Base-by-base conservation (phyloP, 2,797 vertebrate species). In the Bovichtus diacanthus region DNA sequence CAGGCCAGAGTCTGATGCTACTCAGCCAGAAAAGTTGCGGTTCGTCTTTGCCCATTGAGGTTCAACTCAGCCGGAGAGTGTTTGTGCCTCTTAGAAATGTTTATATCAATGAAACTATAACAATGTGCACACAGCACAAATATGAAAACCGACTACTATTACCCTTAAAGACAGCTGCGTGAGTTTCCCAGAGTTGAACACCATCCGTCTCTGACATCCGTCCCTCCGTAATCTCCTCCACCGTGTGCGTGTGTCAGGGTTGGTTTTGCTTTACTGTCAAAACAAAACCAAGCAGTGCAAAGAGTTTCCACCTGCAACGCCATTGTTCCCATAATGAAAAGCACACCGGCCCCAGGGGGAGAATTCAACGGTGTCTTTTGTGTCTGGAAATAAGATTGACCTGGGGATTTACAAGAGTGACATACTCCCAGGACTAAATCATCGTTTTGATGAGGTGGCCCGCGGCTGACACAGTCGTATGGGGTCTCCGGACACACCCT, bases 301-400 rank as follows among this genome's bases (percentile, higher is more conserved):
- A 84, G 72, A 64, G 34, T 89, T 80, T 85, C 81, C 92, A 94
- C 92, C 92, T 93, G 92, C 82, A 88, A 61, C 84, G 56, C 77
- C 77, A 74, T 90, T 79, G 80, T 87, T 84, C 84, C 74, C 61
- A 5, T 84, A 90, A 90, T 90, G 80, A 91, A 89, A 93, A 89
- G 69, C 90, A 88, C 69, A 83, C 61, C 13, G 1, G 55, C 72
- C 87, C 84, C 80, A 4, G 2, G 47, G 75, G 74, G 76, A 47
- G 70, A 64, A 43, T 66, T 69, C 60, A 16, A 2, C 3, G 0
- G 41, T 21, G 55, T 88, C 53, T 80, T 78, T 73, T n/a, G 41
- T 58, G 74, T 70, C 44, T 12, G 2, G 58, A 84, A 80, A 82
- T 77, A 23, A 77, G 67, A 54, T 59, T 76, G 71, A 89, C 59